Evolutionary conservation across 2,888 invertebrate species (phyloP).

Genomic region (Deilephila porcellus): DNA sequence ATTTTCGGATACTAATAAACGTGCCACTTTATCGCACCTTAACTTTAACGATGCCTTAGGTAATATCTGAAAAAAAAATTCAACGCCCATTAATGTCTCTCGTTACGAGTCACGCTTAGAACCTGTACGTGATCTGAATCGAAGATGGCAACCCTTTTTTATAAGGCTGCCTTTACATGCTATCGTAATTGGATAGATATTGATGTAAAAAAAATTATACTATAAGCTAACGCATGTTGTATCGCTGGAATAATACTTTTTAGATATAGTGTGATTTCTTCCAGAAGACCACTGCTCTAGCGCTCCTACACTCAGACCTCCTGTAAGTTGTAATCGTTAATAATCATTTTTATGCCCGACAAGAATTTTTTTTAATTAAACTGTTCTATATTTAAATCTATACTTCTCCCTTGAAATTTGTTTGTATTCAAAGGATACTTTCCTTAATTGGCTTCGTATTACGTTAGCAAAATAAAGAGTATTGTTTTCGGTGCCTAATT

Average conservation of each 20-base stretch:
- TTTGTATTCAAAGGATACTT: constrained; percentile 20
- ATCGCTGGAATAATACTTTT: no score
- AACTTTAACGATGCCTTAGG: constrained; percentile 34
- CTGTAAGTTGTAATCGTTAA: no score
- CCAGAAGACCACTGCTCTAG: no score
- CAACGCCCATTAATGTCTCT: constrained; percentile 56
- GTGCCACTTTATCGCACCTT: constrained; percentile 31
- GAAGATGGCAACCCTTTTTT: constrained; percentile 51
- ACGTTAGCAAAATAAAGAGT: constrained; percentile 17
- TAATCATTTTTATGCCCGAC: no score
- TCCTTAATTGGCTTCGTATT: constrained; percentile 28
- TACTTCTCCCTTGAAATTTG: constrained; percentile 1
- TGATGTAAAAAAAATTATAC: background rate
- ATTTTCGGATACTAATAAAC: constrained; percentile 30
- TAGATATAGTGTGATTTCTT: no score
- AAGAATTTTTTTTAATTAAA: background rate
- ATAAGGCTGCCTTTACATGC: constrained; percentile 46
- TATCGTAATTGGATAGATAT: background rate
- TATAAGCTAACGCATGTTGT: no score
- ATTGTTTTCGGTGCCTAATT: constrained; percentile 28
- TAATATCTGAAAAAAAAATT: constrained; percentile 47
- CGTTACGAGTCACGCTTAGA: constrained; percentile 55
- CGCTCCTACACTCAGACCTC: no score
- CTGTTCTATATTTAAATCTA: background rate
- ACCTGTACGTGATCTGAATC: constrained; percentile 54